Conservation (phyloP, 2,113 vertebrate genomes). For the Apteryx mantelli region DNA sequence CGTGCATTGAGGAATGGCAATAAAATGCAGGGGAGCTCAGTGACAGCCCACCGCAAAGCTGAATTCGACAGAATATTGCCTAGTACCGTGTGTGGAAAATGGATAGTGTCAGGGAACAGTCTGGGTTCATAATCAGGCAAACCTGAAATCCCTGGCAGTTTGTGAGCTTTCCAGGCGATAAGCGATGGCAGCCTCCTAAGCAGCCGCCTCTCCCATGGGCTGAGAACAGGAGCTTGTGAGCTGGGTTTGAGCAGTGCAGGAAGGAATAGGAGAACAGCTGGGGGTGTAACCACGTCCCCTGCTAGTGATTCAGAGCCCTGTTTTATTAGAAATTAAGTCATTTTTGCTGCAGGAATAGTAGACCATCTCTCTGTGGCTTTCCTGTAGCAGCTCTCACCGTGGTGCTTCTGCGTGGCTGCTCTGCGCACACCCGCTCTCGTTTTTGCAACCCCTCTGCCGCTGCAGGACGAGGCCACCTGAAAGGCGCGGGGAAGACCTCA, state of each 20-base stretch:
- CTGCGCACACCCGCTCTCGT: too few relatives aligned
- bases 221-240: background rate
- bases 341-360: background rate
- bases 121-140: background rate
- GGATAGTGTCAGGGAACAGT: background rate
- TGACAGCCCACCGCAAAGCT: background rate
- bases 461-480: background rate
- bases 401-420: too few relatives aligned
- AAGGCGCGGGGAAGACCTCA: background rate
- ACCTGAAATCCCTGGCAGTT: background rate
- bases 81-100: background rate
- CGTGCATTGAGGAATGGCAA: accelerated
- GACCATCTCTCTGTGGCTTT: background rate
- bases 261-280: background rate
- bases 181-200: background rate
- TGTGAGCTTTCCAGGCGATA: background rate
- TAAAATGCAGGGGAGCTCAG: background rate
- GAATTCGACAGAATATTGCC: background rate
- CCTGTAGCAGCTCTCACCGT: background rate
- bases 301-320: background rate
- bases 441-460: background rate
- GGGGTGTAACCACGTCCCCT: background rate
- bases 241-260: background rate
- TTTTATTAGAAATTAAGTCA: background rate
- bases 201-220: background rate